phyloP scores from a whole-genome alignment of 2,888 invertebrate species.

The Rotaria sp. region DNA sequence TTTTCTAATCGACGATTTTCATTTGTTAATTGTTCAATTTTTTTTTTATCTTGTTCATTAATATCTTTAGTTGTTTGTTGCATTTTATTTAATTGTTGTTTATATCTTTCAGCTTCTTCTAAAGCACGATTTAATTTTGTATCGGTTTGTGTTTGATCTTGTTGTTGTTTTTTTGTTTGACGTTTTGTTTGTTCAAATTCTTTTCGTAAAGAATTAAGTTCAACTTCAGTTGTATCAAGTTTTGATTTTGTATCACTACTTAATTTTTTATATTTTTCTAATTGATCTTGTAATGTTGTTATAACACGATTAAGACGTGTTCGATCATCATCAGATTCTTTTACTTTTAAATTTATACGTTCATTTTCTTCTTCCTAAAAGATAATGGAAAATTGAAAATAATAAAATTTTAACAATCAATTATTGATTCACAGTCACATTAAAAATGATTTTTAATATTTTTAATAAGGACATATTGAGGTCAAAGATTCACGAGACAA shows the following conservation, averaged over 20 bases:
- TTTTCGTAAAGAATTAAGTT: constrained; percentile 48
- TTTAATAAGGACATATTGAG: no score
- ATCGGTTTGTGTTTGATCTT: constrained; percentile 59
- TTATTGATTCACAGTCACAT: no score
- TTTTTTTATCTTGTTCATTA: constrained; percentile 35
- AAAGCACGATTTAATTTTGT: constrained; percentile 57
- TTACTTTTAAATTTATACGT: constrained; percentile 47
- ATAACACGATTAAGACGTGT: constrained; percentile 49
- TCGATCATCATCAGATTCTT: constrained; percentile 55
- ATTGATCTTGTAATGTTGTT: constrained; percentile 50
- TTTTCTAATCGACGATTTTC: constrained; percentile 54
- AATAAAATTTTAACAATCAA: no score
- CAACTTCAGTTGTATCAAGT: constrained; percentile 49
- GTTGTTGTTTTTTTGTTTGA: constrained; percentile 51
- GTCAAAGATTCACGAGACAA: no score
- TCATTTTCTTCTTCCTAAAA: constrained; percentile 52
- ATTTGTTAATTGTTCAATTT: constrained; percentile 26
- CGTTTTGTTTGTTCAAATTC: constrained; percentile 43
- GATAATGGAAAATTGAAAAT: no score
- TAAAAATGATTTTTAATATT: no score
- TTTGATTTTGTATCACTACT: constrained; percentile 52
- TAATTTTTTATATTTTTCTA: constrained; percentile 55
- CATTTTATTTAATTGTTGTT: constrained; percentile 50
- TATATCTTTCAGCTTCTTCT: constrained; percentile 58
- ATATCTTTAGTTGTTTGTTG: constrained; percentile 50